A percentile compares a stretch with the other conserved stretches of the same genome.
phyloP scores from a whole-genome alignment of 37 sponge, comb jelly and placozoan species.

The Corticium candelabrum region DNA sequence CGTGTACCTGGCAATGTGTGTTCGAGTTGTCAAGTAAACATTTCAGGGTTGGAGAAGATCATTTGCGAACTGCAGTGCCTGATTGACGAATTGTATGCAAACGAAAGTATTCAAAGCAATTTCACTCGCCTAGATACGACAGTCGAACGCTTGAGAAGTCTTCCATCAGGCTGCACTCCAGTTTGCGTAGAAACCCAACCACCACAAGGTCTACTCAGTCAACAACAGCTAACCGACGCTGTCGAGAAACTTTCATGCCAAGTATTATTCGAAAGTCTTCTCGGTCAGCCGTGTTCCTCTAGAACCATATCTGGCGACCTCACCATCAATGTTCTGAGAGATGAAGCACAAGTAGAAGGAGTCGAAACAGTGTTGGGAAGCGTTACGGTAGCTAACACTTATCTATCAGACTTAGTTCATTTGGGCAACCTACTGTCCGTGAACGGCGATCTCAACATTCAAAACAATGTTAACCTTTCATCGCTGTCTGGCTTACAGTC shows the following conservation, averaged over 20 bases:
- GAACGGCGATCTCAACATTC: not conserved
- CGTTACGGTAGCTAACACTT: not conserved
- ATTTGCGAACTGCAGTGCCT: too few species aligned
- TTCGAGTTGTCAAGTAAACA: too few species aligned
- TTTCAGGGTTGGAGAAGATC: too few species aligned
- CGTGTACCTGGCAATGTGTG: too few species aligned
- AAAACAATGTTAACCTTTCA: not conserved
- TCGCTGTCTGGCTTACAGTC: not conserved
- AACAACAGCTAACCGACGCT: not conserved
- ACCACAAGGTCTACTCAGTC: too few species aligned
- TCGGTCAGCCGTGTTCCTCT: not conserved
- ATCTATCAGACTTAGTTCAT: not conserved
- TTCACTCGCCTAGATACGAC: too few species aligned
- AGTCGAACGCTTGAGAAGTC: too few species aligned
- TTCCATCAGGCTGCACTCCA: too few species aligned
- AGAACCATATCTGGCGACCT: not conserved
- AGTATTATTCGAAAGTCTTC: not conserved
- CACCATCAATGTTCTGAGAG: not conserved
- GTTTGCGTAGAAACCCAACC: too few species aligned
- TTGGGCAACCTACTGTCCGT: not conserved
- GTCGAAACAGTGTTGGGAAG: not conserved
- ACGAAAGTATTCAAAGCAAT: too few species aligned
- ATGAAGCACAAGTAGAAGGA: not conserved
- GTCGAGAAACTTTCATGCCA: not conserved
- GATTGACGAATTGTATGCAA: too few species aligned